These are phyloP conservation scores for Microplitis manilae DNA, from an alignment of 2,888 invertebrate species.

Conservation along the genomic window DNA sequence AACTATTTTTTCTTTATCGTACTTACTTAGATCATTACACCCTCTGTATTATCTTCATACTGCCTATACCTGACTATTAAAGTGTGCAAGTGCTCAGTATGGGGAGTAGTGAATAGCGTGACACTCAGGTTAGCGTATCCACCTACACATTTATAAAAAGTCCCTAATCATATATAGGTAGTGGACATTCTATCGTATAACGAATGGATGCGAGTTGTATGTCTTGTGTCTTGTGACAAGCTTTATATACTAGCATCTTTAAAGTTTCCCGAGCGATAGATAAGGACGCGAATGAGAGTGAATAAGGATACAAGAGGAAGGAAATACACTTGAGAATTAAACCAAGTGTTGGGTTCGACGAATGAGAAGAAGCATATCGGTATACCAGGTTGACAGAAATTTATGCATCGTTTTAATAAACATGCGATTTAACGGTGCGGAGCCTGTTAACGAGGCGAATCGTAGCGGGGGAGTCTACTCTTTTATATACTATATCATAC, in stretches of 20 bases:
- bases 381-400: slow-evolving; percentile 29
- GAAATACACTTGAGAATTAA: slow-evolving; percentile 3
- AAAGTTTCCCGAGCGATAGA: not conserved
- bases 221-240: not conserved
- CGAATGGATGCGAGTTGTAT: slow-evolving; percentile 4
- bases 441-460: slow-evolving; percentile 10
- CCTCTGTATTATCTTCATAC: slow-evolving; percentile 27
- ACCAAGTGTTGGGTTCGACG: slow-evolving; percentile 2
- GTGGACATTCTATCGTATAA: slow-evolving; percentile 15
- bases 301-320: not conserved
- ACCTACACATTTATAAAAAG: slow-evolving; percentile 31
- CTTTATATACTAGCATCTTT: slow-evolving; percentile 6
- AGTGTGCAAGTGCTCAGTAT: slow-evolving; percentile 32
- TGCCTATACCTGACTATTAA: slow-evolving; percentile 6
- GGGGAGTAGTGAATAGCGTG: slow-evolving; percentile 21
- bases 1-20: not conserved
- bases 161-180: slow-evolving; percentile 26
- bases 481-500: not conserved
- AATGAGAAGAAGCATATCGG: slow-evolving; percentile 31
- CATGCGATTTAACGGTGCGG: slow-evolving; percentile 31
- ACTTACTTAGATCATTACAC: not conserved
- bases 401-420: slow-evolving; percentile 30
- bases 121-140: slow-evolving; percentile 39
- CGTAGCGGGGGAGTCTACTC: not conserved
- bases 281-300: not conserved